Evolutionary conservation across 2,113 vertebrate species (phyloP).

Genomic region (Canis aureus): DNA sequence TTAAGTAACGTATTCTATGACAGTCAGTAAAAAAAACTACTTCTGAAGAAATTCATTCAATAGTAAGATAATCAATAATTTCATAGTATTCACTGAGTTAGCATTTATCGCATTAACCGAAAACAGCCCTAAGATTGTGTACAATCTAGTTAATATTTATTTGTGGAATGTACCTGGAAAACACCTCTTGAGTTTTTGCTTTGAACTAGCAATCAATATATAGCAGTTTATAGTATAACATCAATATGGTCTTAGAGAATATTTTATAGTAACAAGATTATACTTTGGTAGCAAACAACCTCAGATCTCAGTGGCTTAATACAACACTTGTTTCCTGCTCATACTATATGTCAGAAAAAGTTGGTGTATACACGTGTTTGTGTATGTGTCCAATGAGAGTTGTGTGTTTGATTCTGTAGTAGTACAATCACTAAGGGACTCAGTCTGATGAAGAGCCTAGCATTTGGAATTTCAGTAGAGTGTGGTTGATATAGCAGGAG

Average conservation of each 20-base stretch:
- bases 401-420: background rate
- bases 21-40: background rate
- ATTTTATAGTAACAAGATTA: background rate
- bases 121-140: background rate
- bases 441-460: background rate
- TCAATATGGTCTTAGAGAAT: background rate
- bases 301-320: background rate
- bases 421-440: background rate
- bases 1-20: background rate
- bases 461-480: background rate
- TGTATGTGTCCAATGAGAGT: background rate
- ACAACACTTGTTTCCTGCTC: background rate
- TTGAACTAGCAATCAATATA: background rate
- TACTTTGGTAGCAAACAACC: background rate
- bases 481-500: background rate
- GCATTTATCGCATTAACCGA: background rate
- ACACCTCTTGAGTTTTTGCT: background rate
- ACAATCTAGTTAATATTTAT: background rate
- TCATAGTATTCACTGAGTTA: background rate
- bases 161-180: background rate
- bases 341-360: background rate
- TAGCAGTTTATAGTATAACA: background rate
- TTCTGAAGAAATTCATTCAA: background rate
- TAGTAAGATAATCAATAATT: background rate
- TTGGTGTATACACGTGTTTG: background rate